Conservation (phyloP, 2,113 vertebrate genomes). For the Lophotis ruficrista region DNA sequence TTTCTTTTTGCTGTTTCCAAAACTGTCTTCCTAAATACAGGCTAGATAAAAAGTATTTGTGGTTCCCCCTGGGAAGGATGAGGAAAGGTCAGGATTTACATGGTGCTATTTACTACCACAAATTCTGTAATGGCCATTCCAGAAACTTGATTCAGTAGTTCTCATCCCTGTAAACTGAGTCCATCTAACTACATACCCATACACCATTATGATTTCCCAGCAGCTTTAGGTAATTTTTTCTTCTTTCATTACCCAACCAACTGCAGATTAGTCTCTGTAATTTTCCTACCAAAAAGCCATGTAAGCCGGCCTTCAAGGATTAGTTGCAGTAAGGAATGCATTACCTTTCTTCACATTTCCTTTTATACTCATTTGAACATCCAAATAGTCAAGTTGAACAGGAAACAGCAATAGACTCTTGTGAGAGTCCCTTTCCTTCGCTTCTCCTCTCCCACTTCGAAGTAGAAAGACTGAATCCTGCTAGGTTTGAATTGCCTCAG, state of each 20-base stretch:
- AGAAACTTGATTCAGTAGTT: background rate
- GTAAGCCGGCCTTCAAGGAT: background rate
- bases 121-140: background rate
- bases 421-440: background rate
- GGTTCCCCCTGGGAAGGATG: background rate
- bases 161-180: background rate
- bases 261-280: background rate
- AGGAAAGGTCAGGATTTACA: slow-evolving; percentile 52
- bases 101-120: slow-evolving; percentile 37
- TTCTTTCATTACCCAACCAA: slow-evolving; percentile 25
- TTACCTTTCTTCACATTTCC: background rate
- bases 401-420: background rate
- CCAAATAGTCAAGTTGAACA: background rate
- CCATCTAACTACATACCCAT: background rate
- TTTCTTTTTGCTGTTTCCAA: background rate
- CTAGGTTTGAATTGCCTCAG: background rate
- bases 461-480: background rate
- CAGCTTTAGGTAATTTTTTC: background rate
- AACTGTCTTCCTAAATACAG: background rate
- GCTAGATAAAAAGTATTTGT: slow-evolving; percentile 8
- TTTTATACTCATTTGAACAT: background rate
- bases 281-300: background rate
- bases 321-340: background rate
- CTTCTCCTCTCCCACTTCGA: background rate
- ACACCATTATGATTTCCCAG: background rate